A percentile compares a stretch with the other conserved stretches of the same genome.
Conservation (phyloP, 2,797 vertebrate genomes). For the Leptodactylus fallax region DNA sequence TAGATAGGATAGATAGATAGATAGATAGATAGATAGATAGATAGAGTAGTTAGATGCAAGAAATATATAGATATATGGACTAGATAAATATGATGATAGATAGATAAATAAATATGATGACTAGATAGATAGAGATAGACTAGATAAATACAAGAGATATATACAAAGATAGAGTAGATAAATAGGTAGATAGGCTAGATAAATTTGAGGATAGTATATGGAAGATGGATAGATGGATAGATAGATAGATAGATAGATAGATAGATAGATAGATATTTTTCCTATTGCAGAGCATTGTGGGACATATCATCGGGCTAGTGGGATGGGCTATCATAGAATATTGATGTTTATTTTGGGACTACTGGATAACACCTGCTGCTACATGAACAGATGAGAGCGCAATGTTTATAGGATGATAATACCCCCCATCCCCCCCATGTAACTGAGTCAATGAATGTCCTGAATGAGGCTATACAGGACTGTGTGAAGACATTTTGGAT, state of each 20-base stretch:
- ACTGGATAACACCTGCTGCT: background rate
- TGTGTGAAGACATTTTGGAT: background rate
- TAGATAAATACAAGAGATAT: background rate
- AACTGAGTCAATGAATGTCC: background rate
- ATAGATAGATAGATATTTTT: background rate
- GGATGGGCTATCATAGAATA: background rate
- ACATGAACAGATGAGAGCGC: background rate
- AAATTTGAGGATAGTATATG: background rate
- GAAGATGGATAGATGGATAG: background rate
- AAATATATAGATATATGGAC: background rate
- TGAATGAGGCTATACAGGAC: slow-evolving; percentile 1
- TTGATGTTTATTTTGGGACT: slow-evolving; percentile 26
- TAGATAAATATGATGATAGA: too few species aligned
- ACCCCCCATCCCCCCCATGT: background rate
- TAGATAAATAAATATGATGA: too few species aligned
- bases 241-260: slow-evolving; percentile 8
- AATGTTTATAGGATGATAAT: background rate
- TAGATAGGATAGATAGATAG: background rate
- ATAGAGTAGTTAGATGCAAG: background rate
- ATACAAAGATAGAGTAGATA: background rate
- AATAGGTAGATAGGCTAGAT: background rate
- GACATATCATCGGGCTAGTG: background rate
- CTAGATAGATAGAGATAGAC: background rate
- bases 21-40: background rate
- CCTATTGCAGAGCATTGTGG: background rate